Base-by-base conservation (phyloP, 2,113 vertebrate genomes). In the Anhinga anhinga region DNA sequence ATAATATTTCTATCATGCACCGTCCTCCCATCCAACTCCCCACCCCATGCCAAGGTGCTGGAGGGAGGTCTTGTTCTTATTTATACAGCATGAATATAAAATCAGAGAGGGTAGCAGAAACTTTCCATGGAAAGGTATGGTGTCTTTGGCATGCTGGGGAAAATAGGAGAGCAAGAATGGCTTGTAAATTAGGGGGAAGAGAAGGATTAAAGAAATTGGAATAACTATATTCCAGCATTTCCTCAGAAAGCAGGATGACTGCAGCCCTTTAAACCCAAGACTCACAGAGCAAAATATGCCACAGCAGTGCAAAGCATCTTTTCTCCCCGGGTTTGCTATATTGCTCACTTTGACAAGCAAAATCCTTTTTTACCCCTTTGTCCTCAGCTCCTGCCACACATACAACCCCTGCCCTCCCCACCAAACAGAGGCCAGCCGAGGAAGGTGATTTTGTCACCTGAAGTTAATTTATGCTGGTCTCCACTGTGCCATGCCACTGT, bases 401-500 rank as follows among this genome's bases (percentile, higher is more conserved):
- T 53, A 66, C 15, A 7, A 56, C n/a, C 45, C 58, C 71, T 95
- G 69, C 29, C 66, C 85, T 88, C 58, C 42, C 40, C 21, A 3
- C 55, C 71, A 62, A 69, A 65, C 1, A 0, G 19, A 85, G 53
- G 67, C 71, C 91, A 90, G 55, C 38, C 1, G 8, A 89, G 65
- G 76, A 96, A 97, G 91, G 93, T 93, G 90, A 82, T 96, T 94
- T 82, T 96, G 81, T 93, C 95, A 97, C 97, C 97, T 95, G 77
- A 76, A 91, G 86, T 96, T 95, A 95, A 82, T 91, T 96, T 95
- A 76, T 69, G 61, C 74, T 7, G 7, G 42, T 93, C 90, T 91
- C 90, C 2, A 1, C 67, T 87, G 95, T 80, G 73, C 56, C 9
- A 14, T 81, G 86, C 69, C 10, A 30, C 82, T 92, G 76, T 90